A percentile compares a stretch with the other conserved stretches of the same genome.
phyloP scores from a whole-genome alignment of 2,888 invertebrate genomes.

The Zygothrica quintamaculata region DNA sequence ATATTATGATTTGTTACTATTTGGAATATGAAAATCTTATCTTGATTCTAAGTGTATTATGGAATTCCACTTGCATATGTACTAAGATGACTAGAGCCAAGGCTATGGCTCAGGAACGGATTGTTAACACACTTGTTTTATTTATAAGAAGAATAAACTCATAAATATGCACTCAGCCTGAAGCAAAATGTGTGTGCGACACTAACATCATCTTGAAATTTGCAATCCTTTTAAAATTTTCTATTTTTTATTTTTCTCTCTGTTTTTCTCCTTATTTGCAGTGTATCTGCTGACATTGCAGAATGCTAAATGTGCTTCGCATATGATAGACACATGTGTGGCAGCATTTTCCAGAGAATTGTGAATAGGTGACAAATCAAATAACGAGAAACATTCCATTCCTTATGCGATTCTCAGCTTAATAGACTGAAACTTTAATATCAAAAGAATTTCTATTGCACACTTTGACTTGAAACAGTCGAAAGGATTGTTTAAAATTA shows the following conservation, averaged over 20 bases:
- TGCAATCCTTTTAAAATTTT: conserved; percentile 38
- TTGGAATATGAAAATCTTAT: no score
- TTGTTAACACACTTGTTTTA: conserved; percentile 76
- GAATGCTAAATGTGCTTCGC: conserved; percentile 41
- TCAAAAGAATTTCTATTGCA: no score
- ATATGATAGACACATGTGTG: conserved; percentile 24
- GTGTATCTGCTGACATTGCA: conserved; percentile 62
- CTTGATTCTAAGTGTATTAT: conserved; percentile 37
- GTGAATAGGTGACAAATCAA: conserved; percentile 32
- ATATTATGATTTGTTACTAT: no score
- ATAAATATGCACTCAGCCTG: conserved; percentile 68
- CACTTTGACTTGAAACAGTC: no score
- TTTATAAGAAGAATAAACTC: conserved; percentile 64
- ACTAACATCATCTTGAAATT: conserved; percentile 25
- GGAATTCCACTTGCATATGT: conserved; percentile 42
- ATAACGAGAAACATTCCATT: conserved; percentile 12
- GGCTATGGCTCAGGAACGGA: conserved; percentile 56
- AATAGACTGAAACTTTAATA: no score
- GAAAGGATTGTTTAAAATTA: no score
- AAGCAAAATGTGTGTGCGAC: conserved; percentile 52
- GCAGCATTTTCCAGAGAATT: conserved; percentile 9
- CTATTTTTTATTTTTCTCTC: conserved; percentile 18
- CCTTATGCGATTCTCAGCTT: no score
- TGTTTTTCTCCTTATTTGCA: conserved; percentile 1
- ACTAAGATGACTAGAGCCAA: conserved; percentile 44